Conservation (phyloP, 1,140 invertebrate species). For the Pogonomyrmex barbatus region DNA sequence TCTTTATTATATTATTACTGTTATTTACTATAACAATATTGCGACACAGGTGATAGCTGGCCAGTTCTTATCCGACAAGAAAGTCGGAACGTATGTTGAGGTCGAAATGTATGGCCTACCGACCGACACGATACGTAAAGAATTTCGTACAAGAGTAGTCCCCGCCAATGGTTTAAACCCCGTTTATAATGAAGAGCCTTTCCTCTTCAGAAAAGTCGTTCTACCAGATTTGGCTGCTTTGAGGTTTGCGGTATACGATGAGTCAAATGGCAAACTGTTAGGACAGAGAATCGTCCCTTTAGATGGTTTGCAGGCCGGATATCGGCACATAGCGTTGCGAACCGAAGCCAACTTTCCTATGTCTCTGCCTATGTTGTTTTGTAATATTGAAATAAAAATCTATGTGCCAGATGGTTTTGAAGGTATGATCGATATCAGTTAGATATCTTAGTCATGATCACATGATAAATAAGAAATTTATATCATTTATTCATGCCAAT, state of each 20-base stretch:
- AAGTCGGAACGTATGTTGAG: constrained; percentile 99
- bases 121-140: constrained; percentile 99
- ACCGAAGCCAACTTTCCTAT: constrained; percentile 99
- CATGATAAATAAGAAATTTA: not conserved
- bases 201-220: constrained; percentile 99
- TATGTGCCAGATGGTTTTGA: constrained; percentile 99
- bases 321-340: constrained; percentile 98
- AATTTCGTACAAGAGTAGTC: constrained; percentile 98
- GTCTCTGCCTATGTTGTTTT: constrained; percentile 99
- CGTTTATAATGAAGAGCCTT: constrained; percentile 99
- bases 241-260: constrained; percentile 99
- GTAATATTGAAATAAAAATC: constrained; percentile 99
- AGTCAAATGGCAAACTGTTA: constrained; percentile 96
- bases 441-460: too few species aligned
- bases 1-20: not conserved
- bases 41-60: constrained; percentile 97
- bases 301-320: constrained; percentile 98
- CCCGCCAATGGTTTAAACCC: constrained; percentile 99
- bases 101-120: constrained; percentile 99
- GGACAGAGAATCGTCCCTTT: constrained; percentile 99
- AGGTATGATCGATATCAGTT: constrained; percentile 87
- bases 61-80: constrained; percentile 99
- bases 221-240: constrained; percentile 98
- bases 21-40: not conserved
- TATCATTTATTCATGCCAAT: not conserved